Evolutionary conservation across 2,113 vertebrate genomes (phyloP).

Genomic region (Sander vitreus): DNA sequence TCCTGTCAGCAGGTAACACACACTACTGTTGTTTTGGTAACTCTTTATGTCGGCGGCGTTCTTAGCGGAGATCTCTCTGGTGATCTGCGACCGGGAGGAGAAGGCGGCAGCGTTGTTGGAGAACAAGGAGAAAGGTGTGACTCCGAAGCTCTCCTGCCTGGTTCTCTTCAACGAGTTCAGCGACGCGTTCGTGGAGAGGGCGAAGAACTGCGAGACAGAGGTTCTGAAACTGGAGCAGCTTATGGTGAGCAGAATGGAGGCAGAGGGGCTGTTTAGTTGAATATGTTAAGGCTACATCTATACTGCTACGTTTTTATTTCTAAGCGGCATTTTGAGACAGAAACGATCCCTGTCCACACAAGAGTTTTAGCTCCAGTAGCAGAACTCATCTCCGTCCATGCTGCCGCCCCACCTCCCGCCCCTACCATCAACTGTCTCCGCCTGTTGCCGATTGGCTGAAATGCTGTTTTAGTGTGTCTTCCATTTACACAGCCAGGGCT

Average conservation of each 20-base stretch:
- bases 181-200: conserved; percentile 76
- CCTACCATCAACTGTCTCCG: too few species aligned
- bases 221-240: conserved; percentile 80
- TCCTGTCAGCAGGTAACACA: background rate
- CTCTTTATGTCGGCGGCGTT: background rate
- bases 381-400: too few species aligned
- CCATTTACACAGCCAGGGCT: too few species aligned
- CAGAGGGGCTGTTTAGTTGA: too few species aligned
- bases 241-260: conserved; percentile 75
- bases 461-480: too few species aligned
- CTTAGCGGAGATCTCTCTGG: conserved; percentile 84
- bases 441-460: too few species aligned
- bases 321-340: too few species aligned
- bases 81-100: conserved; percentile 85
- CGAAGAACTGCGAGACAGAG: conserved; percentile 81
- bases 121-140: conserved; percentile 83
- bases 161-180: conserved; percentile 82
- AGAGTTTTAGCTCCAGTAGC: too few species aligned
- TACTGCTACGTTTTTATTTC: too few species aligned
- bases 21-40: background rate
- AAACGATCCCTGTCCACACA: too few species aligned
- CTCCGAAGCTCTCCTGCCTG: conserved; percentile 80
- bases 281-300: too few species aligned
- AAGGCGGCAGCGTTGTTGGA: conserved; percentile 79
- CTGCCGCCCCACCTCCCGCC: too few species aligned